Conservation (phyloP, 2,888 invertebrate species). For the Steinernema scapterisci region DNA sequence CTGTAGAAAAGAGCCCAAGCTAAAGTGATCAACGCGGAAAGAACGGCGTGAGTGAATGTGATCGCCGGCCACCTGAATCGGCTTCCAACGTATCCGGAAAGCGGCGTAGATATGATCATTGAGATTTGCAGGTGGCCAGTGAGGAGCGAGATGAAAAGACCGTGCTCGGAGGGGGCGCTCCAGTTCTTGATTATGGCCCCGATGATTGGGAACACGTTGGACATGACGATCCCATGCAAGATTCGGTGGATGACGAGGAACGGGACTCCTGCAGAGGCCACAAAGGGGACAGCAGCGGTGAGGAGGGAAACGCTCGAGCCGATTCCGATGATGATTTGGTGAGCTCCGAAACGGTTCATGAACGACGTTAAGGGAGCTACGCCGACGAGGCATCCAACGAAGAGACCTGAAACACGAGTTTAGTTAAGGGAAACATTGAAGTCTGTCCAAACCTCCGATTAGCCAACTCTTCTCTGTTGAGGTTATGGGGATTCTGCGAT, state of each 20-base stretch:
- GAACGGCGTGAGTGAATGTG: conserved; percentile 51
- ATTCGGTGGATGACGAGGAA: conserved; percentile 46
- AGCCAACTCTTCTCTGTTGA: conserved; percentile 47
- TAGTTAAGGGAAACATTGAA: not conserved
- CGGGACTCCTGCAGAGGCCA: conserved; percentile 43
- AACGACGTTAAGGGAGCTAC: conserved; percentile 46
- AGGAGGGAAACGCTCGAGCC: conserved; percentile 43
- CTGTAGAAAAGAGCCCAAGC: conserved; percentile 42
- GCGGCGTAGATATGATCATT: conserved; percentile 55
- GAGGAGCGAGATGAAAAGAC: conserved; percentile 53
- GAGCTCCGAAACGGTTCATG: conserved; percentile 43
- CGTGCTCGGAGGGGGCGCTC: conserved; percentile 48
- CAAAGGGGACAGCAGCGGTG: conserved; percentile 44
- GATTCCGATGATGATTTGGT: conserved; percentile 43
- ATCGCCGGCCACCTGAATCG: conserved; percentile 53
- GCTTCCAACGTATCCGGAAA: conserved; percentile 48
- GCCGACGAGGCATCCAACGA: conserved; percentile 47
- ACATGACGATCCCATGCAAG: conserved; percentile 44
- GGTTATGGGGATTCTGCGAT: conserved; percentile 48
- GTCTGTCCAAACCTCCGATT: conserved; percentile 41
- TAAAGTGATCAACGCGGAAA: conserved; percentile 44
- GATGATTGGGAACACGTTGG: conserved; percentile 54
- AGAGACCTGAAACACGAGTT: conserved; percentile 36
- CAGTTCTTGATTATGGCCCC: conserved; percentile 54
- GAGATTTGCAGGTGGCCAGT: conserved; percentile 56